Conservation (phyloP, 2,113 vertebrate species). For the Chiloscyllium plagiosum region DNA sequence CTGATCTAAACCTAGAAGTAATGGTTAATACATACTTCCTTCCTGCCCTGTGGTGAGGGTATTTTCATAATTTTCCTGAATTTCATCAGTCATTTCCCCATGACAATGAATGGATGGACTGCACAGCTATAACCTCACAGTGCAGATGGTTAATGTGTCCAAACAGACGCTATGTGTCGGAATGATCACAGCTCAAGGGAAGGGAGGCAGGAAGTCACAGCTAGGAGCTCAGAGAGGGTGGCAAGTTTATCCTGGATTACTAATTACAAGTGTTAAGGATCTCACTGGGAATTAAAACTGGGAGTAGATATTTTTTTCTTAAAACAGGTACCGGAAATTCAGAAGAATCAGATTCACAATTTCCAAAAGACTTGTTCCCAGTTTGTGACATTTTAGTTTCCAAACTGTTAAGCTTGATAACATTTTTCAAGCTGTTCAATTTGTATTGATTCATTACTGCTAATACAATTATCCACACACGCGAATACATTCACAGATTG, state of each 20-base stretch:
- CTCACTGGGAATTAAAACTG: background rate
- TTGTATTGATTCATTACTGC: background rate
- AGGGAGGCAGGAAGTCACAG: background rate
- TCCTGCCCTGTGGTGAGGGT: background rate
- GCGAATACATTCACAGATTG: background rate
- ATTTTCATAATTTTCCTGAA: background rate
- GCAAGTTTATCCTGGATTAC: constrained; percentile 16
- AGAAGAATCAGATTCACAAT: background rate
- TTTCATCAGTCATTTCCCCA: background rate
- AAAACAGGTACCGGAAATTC: background rate
- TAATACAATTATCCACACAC: background rate
- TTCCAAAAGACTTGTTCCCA: background rate
- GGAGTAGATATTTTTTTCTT: background rate
- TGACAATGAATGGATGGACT: background rate
- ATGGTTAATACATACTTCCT: constrained; percentile 1
- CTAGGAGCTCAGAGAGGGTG: background rate
- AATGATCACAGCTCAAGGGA: background rate
- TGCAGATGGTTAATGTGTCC: constrained; percentile 14
- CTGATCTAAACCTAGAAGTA: background rate
- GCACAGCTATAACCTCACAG: background rate
- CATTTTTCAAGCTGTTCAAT: background rate
- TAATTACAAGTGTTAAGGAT: background rate
- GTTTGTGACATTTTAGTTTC: background rate
- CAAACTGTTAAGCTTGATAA: background rate
- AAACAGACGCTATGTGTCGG: background rate